These are phyloP conservation scores for Corythornis cristatus DNA, from an alignment of 2,113 vertebrate genomes.

Conservation along the genomic window DNA sequence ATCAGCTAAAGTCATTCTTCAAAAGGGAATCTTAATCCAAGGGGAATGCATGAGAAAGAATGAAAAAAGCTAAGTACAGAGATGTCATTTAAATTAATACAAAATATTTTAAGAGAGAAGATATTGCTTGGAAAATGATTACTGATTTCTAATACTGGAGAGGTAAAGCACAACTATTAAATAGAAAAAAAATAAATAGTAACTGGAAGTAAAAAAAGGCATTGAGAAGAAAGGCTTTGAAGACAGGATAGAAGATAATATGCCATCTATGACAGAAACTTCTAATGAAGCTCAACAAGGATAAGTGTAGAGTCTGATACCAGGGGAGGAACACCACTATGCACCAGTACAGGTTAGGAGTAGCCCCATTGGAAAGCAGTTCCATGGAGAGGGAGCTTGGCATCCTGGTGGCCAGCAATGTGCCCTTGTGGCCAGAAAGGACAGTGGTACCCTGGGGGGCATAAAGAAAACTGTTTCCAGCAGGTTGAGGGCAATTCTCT, in stretches of 20 bases:
- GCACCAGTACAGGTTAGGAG: too few relatives aligned
- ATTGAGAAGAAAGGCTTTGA: neutral
- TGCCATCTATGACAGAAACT: neutral
- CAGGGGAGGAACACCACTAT: too few relatives aligned
- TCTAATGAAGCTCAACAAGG: too few relatives aligned
- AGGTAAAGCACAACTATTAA: neutral
- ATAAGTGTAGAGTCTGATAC: too few relatives aligned
- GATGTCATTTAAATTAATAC: neutral
- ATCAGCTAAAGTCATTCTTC: neutral
- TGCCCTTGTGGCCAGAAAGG: too few relatives aligned
- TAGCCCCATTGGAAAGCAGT: too few relatives aligned
- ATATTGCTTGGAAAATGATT: neutral
- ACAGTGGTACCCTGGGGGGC: too few relatives aligned
- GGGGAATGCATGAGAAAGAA: neutral
- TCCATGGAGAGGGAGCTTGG: too few relatives aligned
- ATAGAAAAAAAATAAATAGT: neutral
- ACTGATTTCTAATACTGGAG: neutral
- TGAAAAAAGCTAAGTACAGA: neutral
- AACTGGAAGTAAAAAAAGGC: neutral
- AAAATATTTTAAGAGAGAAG: neutral
- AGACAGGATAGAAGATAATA: neutral
- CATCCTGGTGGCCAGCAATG: too few relatives aligned
- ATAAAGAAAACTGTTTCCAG: too few relatives aligned
- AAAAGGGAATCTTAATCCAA: neutral
- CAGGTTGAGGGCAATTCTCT: too few relatives aligned